Evolutionary conservation across 1,140 invertebrate genomes (phyloP), one percentile per base, ranked within the genome.

Genomic region (Drosophila nebulosa): DNA sequence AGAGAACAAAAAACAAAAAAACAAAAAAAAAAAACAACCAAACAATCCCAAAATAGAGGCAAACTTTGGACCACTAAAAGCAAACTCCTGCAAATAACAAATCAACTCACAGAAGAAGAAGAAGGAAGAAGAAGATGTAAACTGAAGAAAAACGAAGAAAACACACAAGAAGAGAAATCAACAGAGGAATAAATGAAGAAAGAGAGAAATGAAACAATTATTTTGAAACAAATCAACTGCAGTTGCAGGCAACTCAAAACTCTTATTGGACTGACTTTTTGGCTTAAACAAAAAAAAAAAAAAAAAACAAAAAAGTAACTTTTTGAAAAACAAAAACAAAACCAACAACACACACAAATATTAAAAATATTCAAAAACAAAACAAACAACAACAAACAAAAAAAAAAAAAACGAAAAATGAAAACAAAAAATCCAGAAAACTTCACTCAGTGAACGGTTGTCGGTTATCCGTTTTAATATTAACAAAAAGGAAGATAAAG

Each of bases 171-270:
- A 9, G n/a, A 21, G 16, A 7, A 59, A 69, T 69, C 58, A 63
- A 51, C 60, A 12, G 60, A 42, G 18, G 53, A 79, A 64, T 32
- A 10, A 69, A 78, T 53, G 65, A 78, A 64, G 50, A 67, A 69
- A 73, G 66, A 80, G 51, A 77, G 74, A 68, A 55, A 68, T 73
- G 73, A 71, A 75, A 88, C 79, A 89, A 89, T 83, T 88, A 89
- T 89, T 89, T 89, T 83, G 69, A 73, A 78, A 85, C 80, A 79
- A 86, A 86, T 86, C 86, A 90, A 86, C 78, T 88, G 78, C 86
- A 90, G 81, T 90, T 89, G 85, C 85, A 89, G 85, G 85, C 85
- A 89, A 89, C 81, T 90, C 73, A 81, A 89, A 89, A 88, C 84
- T 86, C 83, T 86, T 88, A 88, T 88, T 88, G 83, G 83, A 88